Conservation (phyloP, 2,888 invertebrate species). For the Pachycephus smyrnensis region DNA sequence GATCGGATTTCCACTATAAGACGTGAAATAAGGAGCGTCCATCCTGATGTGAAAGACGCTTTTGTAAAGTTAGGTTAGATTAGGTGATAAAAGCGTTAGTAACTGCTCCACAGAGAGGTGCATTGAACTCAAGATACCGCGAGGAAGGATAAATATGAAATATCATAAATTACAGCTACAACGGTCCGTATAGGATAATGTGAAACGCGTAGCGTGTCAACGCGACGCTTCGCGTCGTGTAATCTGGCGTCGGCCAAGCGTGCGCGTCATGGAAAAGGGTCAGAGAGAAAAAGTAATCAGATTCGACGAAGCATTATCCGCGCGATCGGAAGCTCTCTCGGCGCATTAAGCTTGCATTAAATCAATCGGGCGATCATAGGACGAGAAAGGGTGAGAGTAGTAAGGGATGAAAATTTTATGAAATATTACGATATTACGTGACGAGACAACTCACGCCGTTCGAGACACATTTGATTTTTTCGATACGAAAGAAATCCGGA, state of each 20-base stretch:
- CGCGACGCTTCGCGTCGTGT: neutral
- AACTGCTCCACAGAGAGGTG: neutral
- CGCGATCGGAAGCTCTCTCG: neutral
- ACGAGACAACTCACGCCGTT: neutral
- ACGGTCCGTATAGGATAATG: neutral
- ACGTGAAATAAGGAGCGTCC: neutral
- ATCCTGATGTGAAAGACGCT: neutral
- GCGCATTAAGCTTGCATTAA: neutral
- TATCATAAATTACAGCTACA: neutral
- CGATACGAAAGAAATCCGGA: neutral
- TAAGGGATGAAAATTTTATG: neutral
- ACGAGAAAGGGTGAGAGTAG: neutral
- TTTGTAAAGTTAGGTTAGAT: neutral
- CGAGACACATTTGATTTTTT: neutral
- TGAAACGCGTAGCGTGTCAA: neutral
- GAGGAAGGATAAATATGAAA: neutral
- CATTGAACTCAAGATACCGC: neutral
- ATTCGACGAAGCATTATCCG: neutral
- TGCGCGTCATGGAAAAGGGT: neutral
- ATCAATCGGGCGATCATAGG: neutral
- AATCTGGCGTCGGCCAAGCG: neutral
- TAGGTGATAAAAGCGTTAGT: neutral
- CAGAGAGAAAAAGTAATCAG: neutral
- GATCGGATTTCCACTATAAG: constrained; percentile 1
- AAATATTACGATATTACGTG: neutral